These are phyloP conservation scores for Eupithecia abbreviata DNA, from an alignment of 2,888 invertebrate genomes.

Conservation along the genomic window DNA sequence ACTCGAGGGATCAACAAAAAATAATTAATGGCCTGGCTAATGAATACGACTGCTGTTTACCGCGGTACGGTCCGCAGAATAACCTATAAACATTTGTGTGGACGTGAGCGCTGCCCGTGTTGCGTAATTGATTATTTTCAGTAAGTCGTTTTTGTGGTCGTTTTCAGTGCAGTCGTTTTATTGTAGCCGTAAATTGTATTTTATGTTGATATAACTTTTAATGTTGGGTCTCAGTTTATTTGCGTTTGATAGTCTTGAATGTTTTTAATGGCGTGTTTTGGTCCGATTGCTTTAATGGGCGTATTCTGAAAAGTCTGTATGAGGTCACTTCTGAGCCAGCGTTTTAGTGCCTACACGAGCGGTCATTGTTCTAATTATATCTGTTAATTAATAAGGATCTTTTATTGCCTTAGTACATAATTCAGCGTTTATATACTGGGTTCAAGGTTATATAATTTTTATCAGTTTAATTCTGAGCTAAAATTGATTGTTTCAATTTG, in stretches of 20 bases:
- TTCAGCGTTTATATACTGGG: too few relatives aligned
- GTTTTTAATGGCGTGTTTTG: conserved; percentile 16
- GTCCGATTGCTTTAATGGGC: conserved; percentile 23
- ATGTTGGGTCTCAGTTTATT: conserved; percentile 34
- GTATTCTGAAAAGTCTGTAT: conserved; percentile 7
- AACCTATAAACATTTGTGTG: conserved; percentile 36
- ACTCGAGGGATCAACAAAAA: conserved; percentile 73
- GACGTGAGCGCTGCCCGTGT: conserved; percentile 31
- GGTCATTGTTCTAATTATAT: conserved; percentile 4
- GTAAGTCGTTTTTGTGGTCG: conserved; percentile 32
- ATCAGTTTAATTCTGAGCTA: background rate
- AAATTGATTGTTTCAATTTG: background rate
- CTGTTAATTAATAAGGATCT: background rate
- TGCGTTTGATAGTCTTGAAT: conserved; percentile 28
- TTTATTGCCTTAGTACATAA: background rate
- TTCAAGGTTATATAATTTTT: too few relatives aligned
- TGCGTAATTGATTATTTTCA: conserved; percentile 42
- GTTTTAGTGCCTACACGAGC: background rate
- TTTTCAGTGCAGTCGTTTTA: conserved; percentile 38
- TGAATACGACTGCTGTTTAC: conserved; percentile 70
- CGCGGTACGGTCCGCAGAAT: conserved; percentile 48
- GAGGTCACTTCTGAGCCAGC: conserved; percentile 6
- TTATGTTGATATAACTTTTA: conserved; percentile 35
- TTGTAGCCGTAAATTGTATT: conserved; percentile 29
- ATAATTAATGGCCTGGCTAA: conserved; percentile 78